Evolutionary conservation across 2,113 vertebrate species (phyloP).

Genomic region (Candoia aspera): DNA sequence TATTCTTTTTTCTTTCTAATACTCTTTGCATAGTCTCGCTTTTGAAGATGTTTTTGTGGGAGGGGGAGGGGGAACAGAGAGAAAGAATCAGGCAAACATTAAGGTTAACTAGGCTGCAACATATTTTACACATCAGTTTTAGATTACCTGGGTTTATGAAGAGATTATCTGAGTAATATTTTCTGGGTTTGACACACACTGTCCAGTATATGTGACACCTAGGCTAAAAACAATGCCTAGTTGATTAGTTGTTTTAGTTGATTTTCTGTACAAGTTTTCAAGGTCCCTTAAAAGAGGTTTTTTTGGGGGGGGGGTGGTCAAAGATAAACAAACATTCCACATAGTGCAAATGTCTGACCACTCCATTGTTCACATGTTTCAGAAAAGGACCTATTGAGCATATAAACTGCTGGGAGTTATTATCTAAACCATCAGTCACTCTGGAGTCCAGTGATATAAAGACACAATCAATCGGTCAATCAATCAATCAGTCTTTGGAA

Average conservation of each 20-base stretch:
- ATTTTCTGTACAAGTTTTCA: not conserved
- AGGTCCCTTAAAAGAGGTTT: not conserved
- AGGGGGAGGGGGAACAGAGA: not conserved
- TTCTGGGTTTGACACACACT: not conserved
- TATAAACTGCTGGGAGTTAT: not conserved
- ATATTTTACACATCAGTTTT: slow-evolving; percentile 44
- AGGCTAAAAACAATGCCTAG: too few relatives aligned
- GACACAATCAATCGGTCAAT: too few relatives aligned
- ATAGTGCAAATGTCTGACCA: not conserved
- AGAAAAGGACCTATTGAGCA: not conserved
- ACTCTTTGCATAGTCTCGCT: too few relatives aligned
- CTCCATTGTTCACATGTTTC: not conserved
- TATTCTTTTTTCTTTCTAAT: too few relatives aligned
- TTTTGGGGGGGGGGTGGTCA: too few relatives aligned
- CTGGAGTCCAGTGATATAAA: too few relatives aligned
- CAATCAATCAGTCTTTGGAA: too few relatives aligned
- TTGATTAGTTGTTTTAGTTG: too few relatives aligned
- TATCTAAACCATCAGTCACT: too few relatives aligned
- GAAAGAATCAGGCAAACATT: slow-evolving; percentile 9
- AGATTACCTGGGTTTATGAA: slow-evolving; percentile 22
- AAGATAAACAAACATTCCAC: not conserved
- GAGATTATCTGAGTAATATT: not conserved
- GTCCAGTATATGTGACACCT: too few relatives aligned
- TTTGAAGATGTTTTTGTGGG: not conserved
- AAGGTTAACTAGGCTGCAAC: slow-evolving; percentile 38